Evolutionary conservation across 2,797 vertebrate species (phyloP).

Genomic region (Iguana delicatissima): DNA sequence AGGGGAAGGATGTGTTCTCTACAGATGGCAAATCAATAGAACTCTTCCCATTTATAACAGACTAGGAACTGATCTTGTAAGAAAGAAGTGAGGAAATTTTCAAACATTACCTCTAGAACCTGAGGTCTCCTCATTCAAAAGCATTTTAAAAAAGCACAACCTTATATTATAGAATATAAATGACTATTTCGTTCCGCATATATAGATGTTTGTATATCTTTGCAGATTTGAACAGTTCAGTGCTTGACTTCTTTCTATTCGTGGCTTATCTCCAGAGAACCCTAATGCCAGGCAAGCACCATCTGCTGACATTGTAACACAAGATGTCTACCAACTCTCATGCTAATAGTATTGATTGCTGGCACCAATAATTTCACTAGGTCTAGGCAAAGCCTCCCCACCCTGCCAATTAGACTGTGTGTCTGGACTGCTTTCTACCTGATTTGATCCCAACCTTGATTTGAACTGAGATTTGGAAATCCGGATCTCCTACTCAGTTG

Average conservation of each 20-base stretch:
- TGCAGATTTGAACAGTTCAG: background rate
- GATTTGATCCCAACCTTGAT: too few relatives aligned
- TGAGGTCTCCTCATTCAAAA: background rate
- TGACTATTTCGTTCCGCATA: background rate
- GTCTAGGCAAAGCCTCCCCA: too few relatives aligned
- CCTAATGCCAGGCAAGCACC: background rate
- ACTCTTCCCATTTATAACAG: background rate
- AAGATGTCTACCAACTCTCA: background rate
- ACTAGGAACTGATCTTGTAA: background rate
- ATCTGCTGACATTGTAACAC: background rate
- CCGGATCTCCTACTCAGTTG: too few relatives aligned
- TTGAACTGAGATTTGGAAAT: too few relatives aligned
- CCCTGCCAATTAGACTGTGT: too few relatives aligned
- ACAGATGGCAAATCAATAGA: background rate
- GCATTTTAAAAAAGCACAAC: background rate
- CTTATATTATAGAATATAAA: background rate
- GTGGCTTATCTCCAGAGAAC: background rate
- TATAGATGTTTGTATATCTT: too few relatives aligned
- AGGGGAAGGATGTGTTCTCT: background rate
- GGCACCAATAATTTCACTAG: background rate
- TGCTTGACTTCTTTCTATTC: background rate
- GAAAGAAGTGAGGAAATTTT: background rate
- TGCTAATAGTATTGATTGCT: background rate
- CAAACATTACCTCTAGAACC: background rate
- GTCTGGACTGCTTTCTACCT: too few relatives aligned